Evolutionary conservation across 1,140 invertebrate genomes (phyloP).

Genomic region (Acromyrmex heyeri): DNA sequence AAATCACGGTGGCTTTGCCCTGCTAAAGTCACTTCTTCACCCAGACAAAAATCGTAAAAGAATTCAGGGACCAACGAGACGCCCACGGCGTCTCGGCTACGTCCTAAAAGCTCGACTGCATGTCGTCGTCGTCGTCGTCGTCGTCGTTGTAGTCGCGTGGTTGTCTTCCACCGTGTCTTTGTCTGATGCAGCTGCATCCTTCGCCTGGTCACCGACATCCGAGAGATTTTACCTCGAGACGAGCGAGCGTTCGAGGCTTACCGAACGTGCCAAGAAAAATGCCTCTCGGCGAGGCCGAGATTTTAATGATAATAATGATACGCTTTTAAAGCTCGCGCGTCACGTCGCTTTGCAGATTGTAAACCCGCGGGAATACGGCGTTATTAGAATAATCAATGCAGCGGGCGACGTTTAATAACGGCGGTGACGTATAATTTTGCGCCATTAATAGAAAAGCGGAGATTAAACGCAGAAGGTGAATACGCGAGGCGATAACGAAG

Average conservation of each 20-base stretch:
- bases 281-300: constrained; percentile 28
- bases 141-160: constrained; percentile 15
- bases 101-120: constrained; percentile 32
- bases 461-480: constrained; percentile 2
- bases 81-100: constrained; percentile 62
- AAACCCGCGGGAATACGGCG: not conserved
- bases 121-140: constrained; percentile 6
- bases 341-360: not conserved
- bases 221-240: constrained; percentile 27
- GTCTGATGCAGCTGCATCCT: constrained; percentile 47
- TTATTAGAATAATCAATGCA: constrained; percentile 28
- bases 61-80: constrained; percentile 67
- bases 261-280: constrained; percentile 39
- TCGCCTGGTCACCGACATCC: constrained; percentile 60
- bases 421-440: constrained; percentile 15
- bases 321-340: constrained; percentile 2
- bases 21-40: constrained; percentile 67
- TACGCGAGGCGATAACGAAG: not conserved
- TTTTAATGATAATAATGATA: constrained; percentile 43
- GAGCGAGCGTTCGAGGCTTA: not conserved
- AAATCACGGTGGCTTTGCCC: constrained; percentile 75
- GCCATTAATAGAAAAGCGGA: constrained; percentile 29
- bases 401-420: not conserved
- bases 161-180: constrained; percentile 28
- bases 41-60: constrained; percentile 83